Evolutionary conservation across 2,888 invertebrate species (phyloP).

Genomic region (Kryphioiulus occultus): DNA sequence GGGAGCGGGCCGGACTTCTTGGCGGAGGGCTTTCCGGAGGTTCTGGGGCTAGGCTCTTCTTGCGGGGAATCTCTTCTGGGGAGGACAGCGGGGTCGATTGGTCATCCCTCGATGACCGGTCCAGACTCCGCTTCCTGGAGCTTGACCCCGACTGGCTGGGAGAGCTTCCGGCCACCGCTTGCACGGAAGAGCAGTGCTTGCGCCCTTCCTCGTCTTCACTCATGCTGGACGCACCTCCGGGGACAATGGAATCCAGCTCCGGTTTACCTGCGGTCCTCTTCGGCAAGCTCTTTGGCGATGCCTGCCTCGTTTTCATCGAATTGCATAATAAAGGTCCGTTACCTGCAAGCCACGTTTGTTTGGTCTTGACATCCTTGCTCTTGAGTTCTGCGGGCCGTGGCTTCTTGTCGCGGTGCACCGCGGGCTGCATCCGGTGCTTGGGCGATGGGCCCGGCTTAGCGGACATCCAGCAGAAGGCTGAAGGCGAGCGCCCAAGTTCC

Average conservation of each 20-base stretch:
- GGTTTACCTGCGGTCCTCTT: not conserved
- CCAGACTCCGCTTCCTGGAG: slow-evolving; percentile 53
- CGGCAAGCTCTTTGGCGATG: not conserved
- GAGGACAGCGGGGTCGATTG: slow-evolving; percentile 53
- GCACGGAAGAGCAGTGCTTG: slow-evolving; percentile 20
- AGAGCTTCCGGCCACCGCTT: slow-evolving; percentile 42
- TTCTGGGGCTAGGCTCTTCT: slow-evolving; percentile 49
- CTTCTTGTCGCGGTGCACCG: not conserved
- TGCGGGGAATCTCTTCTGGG: slow-evolving; percentile 54
- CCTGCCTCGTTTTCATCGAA: not conserved
- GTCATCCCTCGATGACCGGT: slow-evolving; percentile 52
- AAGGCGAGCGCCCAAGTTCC: slow-evolving; percentile 56
- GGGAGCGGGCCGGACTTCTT: not conserved
- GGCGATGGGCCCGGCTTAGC: not conserved
- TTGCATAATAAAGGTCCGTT: not conserved
- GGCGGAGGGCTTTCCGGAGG: not conserved
- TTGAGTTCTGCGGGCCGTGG: not conserved
- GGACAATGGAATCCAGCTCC: not conserved
- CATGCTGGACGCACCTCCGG: not conserved
- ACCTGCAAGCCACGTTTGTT: not conserved
- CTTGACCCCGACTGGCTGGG: slow-evolving; percentile 51
- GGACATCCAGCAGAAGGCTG: slow-evolving; percentile 53
- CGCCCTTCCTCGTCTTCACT: slow-evolving; percentile 28
- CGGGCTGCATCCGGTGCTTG: slow-evolving; percentile 42
- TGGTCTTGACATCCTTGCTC: not conserved